Evolutionary conservation across 2,888 invertebrate species (phyloP).

Genomic region (Dasypogon diadema): DNA sequence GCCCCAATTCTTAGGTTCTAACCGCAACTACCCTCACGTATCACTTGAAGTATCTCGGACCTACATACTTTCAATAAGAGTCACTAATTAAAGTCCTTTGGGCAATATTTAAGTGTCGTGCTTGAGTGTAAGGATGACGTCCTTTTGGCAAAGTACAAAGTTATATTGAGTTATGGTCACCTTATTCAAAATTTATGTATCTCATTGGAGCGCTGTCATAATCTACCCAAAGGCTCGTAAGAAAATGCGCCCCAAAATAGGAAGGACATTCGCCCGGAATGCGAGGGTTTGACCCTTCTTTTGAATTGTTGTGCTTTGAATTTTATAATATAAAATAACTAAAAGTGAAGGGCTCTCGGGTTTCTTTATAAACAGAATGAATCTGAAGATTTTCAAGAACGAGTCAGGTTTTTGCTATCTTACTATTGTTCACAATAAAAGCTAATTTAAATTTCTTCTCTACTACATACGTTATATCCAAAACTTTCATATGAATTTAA

Average conservation of each 20-base stretch:
- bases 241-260: not conserved
- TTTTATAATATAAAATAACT: too few species aligned
- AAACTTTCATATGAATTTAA: too few species aligned
- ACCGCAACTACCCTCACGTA: constrained; percentile 48
- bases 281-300: too few species aligned
- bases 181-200: constrained; percentile 47
- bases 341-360: too few species aligned
- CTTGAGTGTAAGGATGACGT: constrained; percentile 26
- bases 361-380: too few species aligned
- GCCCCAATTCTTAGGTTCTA: constrained; percentile 38
- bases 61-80: constrained; percentile 10
- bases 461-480: too few species aligned
- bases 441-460: too few species aligned
- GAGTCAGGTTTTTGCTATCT: too few species aligned
- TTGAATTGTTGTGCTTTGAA: too few species aligned
- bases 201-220: not conserved
- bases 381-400: too few species aligned
- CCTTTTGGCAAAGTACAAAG: constrained; percentile 11
- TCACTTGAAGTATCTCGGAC: constrained; percentile 4
- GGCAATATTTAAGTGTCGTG: constrained; percentile 49
- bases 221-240: not conserved
- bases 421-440: too few species aligned
- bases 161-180: constrained; percentile 47
- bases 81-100: constrained; percentile 48
- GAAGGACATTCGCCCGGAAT: not conserved